Conservation (phyloP, 1,140 invertebrate genomes). For the Heliothis subflexa region DNA sequence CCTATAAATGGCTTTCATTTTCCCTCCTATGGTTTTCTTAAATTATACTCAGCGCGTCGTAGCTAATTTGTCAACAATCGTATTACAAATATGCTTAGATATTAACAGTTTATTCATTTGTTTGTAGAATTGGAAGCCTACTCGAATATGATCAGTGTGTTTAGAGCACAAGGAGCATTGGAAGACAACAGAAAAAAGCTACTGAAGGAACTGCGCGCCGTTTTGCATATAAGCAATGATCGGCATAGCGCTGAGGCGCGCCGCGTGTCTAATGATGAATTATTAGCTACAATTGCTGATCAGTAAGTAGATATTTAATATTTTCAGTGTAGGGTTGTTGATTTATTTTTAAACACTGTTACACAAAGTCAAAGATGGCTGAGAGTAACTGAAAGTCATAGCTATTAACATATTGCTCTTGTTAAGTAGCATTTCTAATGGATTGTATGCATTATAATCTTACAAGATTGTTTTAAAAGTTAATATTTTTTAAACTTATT, state of each 20-base stretch:
- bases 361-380: conserved; percentile 76
- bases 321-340: conserved; percentile 60
- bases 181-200: conserved; percentile 94
- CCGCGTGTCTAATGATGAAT: conserved; percentile 96
- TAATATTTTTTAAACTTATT: conserved; percentile 49
- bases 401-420: conserved; percentile 41
- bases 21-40: conserved; percentile 83
- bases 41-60: conserved; percentile 53
- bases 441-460: conserved; percentile 54
- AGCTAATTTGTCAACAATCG: conserved; percentile 55
- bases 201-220: conserved; percentile 92
- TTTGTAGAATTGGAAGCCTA: conserved; percentile 96
- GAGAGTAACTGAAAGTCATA: conserved; percentile 57
- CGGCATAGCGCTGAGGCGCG: conserved; percentile 96
- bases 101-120: conserved; percentile 63
- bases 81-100: conserved; percentile 52
- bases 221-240: conserved; percentile 95
- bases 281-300: conserved; percentile 94
- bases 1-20: conserved; percentile 84
- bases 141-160: conserved; percentile 94
- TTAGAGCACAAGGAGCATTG: conserved; percentile 96
- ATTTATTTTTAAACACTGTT: conserved; percentile 75
- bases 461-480: conserved; percentile 56
- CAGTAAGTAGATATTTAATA: conserved; percentile 88
- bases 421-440: conserved; percentile 26